Evolutionary conservation across 2,113 vertebrate species (phyloP), one percentile per base, ranked within the genome.

Genomic region (Nesogale talazaci): DNA sequence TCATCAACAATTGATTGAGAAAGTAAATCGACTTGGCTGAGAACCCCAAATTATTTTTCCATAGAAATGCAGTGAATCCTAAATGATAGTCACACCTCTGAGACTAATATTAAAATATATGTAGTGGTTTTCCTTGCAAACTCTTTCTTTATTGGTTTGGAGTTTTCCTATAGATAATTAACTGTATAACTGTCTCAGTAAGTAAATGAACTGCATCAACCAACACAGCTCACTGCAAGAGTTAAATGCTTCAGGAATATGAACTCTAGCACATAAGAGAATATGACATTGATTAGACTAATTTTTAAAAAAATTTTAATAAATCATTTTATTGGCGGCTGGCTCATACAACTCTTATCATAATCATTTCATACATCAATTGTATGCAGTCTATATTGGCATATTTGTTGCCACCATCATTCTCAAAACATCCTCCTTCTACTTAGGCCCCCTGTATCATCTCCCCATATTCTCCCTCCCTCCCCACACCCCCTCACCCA

Each of bases 171-270:
- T 17, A 92, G 59, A 29, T 89, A 89, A 96, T 92, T 27, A 94
- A 84, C 16, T 87, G 75, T 88, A 65, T 95, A 91, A 94, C 86
- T 96, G 92, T 6, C 6, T 94, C 61, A 59, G 89, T 96, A 93
- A 93, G 20, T 90, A 95, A 95, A 93, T 90, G 31, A 67, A 90
- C 40, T 95, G 7, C 34, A 94, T 65, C 65, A 76, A n/a, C 87
- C 91, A 95, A 93, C 84, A 72, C 14, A 79, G 42, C 83, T 86
- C 70, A 94, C 85, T 82, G 29, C 82, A 77, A 72, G 6, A 95
- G 89, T 86, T 83, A 72, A 79, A 87, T 65, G 20, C 67, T 93
- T 92, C 25, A 11, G 67, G 34, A 52, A 46, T 52, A 52, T 52
- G 46, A 52, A 52, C 46, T 52, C 46, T 52, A 12, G 10, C 46